phyloP scores from a whole-genome alignment of 1,140 invertebrate species.

The Euwallacea similis region DNA sequence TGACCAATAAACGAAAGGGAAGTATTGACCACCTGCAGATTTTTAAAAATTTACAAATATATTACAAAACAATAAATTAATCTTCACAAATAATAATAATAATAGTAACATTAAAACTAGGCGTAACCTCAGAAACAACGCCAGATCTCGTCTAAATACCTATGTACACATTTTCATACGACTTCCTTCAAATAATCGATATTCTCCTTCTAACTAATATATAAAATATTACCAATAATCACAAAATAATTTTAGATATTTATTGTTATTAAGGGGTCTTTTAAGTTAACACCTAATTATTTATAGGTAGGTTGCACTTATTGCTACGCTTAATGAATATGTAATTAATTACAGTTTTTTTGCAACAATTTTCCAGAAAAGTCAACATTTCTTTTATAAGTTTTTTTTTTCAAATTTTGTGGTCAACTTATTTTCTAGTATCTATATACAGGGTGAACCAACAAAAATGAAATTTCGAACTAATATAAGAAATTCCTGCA shows the following conservation, averaged over 20 bases:
- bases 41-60: slow-evolving; percentile 34
- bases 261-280: slow-evolving; percentile 12
- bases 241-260: slow-evolving; percentile 26
- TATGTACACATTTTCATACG: slow-evolving; percentile 7
- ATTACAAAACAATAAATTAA: slow-evolving; percentile 38
- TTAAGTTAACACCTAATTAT: slow-evolving; percentile 8
- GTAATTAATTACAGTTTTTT: too few species aligned
- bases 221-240: slow-evolving; percentile 15
- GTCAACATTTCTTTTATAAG: too few species aligned
- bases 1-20: too few species aligned
- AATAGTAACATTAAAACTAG: slow-evolving; percentile 26
- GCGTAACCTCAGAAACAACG: background rate
- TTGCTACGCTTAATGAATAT: too few species aligned
- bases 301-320: too few species aligned
- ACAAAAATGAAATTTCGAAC: too few species aligned
- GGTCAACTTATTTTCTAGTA: too few species aligned
- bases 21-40: background rate
- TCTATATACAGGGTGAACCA: too few species aligned
- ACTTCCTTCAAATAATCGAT: slow-evolving; percentile 12
- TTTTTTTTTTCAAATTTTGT: too few species aligned
- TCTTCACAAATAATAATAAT: slow-evolving; percentile 29
- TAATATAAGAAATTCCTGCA: too few species aligned
- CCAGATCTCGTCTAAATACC: slow-evolving; percentile 16
- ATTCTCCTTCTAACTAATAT: slow-evolving; percentile 11
- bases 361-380: too few species aligned